These are phyloP conservation scores for Nymphicus hollandicus DNA, from an alignment of 2,113 vertebrate species.

Conservation along the genomic window DNA sequence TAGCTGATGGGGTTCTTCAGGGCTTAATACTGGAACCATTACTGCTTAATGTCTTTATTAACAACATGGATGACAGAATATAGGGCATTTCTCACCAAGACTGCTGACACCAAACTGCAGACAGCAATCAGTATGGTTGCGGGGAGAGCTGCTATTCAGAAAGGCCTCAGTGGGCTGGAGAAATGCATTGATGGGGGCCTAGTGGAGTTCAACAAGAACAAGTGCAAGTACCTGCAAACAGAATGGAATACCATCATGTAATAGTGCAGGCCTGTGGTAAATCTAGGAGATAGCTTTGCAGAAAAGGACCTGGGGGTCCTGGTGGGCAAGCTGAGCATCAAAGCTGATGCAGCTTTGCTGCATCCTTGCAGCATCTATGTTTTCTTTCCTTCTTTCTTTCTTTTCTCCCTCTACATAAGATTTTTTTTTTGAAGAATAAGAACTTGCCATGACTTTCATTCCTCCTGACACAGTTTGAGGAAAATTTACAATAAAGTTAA, in stretches of 20 bases:
- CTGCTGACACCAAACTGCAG: neutral
- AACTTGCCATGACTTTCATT: neutral
- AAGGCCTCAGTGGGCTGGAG: neutral
- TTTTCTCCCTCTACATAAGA: neutral
- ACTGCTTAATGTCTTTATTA: neutral
- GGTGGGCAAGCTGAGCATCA: neutral
- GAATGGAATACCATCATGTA: neutral
- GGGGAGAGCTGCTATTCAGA: neutral
- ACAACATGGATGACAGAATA: neutral
- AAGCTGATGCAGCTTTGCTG: neutral
- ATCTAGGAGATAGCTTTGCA: neutral
- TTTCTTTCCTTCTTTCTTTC: neutral
- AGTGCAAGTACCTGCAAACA: neutral
- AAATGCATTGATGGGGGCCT: neutral
- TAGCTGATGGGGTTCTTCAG: neutral
- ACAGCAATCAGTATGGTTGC: neutral
- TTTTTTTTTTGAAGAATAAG: neutral
- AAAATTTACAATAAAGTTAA: neutral
- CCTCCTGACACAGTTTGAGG: neutral
- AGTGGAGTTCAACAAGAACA: neutral
- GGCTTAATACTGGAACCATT: neutral
- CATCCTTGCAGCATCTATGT: neutral
- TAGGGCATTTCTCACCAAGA: neutral
- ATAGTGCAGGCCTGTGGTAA: neutral
- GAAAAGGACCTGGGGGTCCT: neutral